A percentile compares a stretch with the other conserved stretches of the same genome.
phyloP scores from a whole-genome alignment of 1,140 invertebrate genomes.

The Drosophila burlai region DNA sequence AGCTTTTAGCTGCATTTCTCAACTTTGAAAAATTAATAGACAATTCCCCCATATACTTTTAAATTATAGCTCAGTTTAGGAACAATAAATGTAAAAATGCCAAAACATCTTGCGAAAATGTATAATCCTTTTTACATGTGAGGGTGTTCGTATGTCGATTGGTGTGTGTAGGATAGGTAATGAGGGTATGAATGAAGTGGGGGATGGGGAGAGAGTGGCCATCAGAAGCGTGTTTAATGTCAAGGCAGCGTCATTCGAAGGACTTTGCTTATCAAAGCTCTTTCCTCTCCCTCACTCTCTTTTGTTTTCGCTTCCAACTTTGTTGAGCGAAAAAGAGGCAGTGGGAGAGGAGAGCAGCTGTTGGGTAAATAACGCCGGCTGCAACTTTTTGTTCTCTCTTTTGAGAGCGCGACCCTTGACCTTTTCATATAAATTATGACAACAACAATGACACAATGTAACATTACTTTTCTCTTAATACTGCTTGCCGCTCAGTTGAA shows the following conservation, averaged over 20 bases:
- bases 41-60: no score
- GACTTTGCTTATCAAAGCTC: constrained; percentile 38
- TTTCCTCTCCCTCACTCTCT: constrained; percentile 2
- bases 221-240: constrained; percentile 45
- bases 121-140: not conserved
- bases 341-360: constrained; percentile 37
- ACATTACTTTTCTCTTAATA: constrained; percentile 42
- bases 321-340: not conserved
- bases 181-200: constrained; percentile 7
- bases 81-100: no score
- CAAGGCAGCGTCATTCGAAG: constrained; percentile 47
- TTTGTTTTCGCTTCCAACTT: constrained; percentile 4
- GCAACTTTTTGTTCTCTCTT: constrained; percentile 36
- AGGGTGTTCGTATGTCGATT: not conserved
- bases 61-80: no score
- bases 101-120: not conserved
- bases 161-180: constrained; percentile 1
- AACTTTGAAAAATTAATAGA: no score
- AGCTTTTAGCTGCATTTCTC: no score
- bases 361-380: constrained; percentile 54
- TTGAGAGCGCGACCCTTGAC: constrained; percentile 65
- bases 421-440: constrained; percentile 74
- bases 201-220: not conserved
- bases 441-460: constrained; percentile 57
- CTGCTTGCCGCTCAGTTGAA: constrained; percentile 51